phyloP scores from a whole-genome alignment of 2,888 invertebrate species.

The Cybosia mesomella region DNA sequence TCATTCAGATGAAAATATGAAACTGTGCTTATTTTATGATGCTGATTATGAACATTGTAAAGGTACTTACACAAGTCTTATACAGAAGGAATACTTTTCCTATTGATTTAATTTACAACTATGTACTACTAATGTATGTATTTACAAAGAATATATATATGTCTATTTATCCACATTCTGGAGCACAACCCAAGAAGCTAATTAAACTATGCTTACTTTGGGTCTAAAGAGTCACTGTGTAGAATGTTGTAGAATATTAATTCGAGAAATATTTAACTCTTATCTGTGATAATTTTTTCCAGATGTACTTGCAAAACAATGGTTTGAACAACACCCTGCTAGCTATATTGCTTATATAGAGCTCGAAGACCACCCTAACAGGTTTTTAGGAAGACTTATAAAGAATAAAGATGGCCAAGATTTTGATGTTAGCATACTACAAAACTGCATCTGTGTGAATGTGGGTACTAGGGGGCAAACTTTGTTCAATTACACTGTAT shows the following conservation, averaged over 20 bases:
- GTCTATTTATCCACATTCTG: no score
- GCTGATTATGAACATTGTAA: constrained; percentile 88
- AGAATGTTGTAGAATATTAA: no score
- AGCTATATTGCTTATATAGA: constrained; percentile 72
- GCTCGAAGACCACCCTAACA: constrained; percentile 61
- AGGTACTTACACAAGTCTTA: constrained; percentile 78
- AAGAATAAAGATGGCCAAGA: constrained; percentile 56
- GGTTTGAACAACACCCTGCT: constrained; percentile 67
- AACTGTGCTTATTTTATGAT: constrained; percentile 89
- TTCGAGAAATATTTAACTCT: no score
- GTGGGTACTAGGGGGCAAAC: constrained; percentile 89
- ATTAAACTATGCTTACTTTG: no score
- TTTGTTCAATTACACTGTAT: constrained; percentile 88
- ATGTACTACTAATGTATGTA: no score
- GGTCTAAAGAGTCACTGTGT: no score
- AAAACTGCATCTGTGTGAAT: constrained; percentile 88
- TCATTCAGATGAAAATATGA: constrained; percentile 63
- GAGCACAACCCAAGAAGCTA: no score
- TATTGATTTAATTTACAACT: no score
- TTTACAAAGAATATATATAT: no score
- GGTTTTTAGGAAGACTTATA: constrained; percentile 70
- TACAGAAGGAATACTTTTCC: no score
- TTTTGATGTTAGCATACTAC: constrained; percentile 65
- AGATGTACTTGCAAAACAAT: constrained; percentile 67
- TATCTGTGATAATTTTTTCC: constrained; percentile 31